These are phyloP conservation scores for Zaprionus kolodkinae DNA, from an alignment of 1,140 invertebrate species.

Conservation along the genomic window DNA sequence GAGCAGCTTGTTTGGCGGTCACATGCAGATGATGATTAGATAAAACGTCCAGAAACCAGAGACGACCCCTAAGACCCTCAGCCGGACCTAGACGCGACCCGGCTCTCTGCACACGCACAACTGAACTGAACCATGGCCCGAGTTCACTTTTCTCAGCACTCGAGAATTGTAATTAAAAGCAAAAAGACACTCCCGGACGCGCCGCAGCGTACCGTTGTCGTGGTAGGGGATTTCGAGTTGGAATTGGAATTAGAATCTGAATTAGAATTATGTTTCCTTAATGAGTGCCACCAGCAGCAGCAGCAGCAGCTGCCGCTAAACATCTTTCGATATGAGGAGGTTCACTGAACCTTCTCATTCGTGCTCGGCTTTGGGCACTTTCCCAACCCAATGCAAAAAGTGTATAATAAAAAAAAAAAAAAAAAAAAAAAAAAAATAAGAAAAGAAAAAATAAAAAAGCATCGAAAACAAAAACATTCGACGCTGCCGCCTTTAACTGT, in stretches of 20 bases:
- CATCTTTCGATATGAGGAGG: constrained; percentile 75
- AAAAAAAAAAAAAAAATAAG: constrained; percentile 20
- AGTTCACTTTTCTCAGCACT: constrained; percentile 72
- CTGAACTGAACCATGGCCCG: constrained; percentile 26
- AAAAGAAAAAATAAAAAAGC: constrained; percentile 22
- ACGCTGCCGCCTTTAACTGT: constrained; percentile 76
- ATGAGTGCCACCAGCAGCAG: constrained; percentile 64
- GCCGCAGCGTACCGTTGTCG: not conserved
- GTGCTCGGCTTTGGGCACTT: constrained; percentile 66
- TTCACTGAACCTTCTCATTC: constrained; percentile 68
- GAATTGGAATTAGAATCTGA: constrained; percentile 52
- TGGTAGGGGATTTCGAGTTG: not conserved
- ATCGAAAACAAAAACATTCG: constrained; percentile 49
- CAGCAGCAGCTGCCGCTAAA: constrained; percentile 59
- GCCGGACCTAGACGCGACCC: constrained; percentile 35
- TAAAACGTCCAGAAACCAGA: constrained; percentile 48
- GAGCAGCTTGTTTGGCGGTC: constrained; percentile 31
- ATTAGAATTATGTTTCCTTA: constrained; percentile 83
- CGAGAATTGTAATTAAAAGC: constrained; percentile 77
- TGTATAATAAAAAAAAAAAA: constrained; percentile 24
- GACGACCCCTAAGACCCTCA: constrained; percentile 29
- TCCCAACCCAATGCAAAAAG: constrained; percentile 59
- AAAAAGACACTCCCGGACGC: constrained; percentile 62
- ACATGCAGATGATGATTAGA: constrained; percentile 77
- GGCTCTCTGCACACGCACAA: constrained; percentile 54